These are phyloP conservation scores for Branchellion lobata DNA, from an alignment of 2,888 invertebrate genomes.

Conservation along the genomic window DNA sequence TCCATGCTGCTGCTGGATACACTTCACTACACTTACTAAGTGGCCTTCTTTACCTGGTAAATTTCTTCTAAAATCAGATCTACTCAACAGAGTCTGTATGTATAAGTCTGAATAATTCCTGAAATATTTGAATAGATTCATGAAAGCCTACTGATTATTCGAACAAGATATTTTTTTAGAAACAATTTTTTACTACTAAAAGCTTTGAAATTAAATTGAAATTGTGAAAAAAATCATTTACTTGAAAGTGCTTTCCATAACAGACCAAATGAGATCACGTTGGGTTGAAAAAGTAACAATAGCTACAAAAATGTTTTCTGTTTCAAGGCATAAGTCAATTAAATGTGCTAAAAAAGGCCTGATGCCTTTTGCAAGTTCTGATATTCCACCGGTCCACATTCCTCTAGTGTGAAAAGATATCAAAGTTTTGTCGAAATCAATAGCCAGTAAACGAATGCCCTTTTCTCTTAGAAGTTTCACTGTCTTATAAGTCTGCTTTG, in stretches of 20 bases:
- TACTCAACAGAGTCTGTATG: background rate
- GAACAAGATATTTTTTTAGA: background rate
- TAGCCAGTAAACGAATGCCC: constrained; percentile 2
- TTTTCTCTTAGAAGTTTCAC: background rate
- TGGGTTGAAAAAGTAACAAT: constrained; percentile 7
- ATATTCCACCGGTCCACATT: background rate
- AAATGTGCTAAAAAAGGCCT: constrained; percentile 11
- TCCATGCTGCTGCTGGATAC: background rate
- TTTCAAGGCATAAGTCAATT: background rate
- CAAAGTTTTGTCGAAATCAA: background rate
- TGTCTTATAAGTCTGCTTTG: background rate
- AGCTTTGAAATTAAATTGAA: background rate
- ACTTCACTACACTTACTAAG: background rate
- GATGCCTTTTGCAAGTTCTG: background rate
- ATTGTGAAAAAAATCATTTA: background rate
- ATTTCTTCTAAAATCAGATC: background rate
- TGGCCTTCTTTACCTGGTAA: background rate
- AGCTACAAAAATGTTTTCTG: constrained; percentile 2
- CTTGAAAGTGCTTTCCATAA: background rate
- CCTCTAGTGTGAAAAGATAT: constrained; percentile 9
- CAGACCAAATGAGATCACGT: background rate
- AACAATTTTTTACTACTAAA: background rate
- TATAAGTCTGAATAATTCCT: background rate
- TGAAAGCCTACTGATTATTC: too few relatives aligned
- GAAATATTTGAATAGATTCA: too few relatives aligned